Evolutionary conservation across 2,113 vertebrate species (phyloP).

Genomic region (Cynopterus brachyotis): DNA sequence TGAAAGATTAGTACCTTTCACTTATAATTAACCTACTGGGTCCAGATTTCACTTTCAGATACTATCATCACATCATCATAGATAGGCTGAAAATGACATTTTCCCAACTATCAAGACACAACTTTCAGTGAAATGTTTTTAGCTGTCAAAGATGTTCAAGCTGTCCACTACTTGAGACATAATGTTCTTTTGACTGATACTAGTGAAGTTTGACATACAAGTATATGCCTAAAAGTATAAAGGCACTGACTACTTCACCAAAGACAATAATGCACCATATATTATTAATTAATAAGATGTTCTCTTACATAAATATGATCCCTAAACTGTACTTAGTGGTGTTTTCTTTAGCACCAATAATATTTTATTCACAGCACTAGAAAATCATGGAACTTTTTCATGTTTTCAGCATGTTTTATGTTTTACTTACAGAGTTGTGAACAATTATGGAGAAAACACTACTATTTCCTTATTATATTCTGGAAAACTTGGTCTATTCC

Average conservation of each 20-base stretch:
- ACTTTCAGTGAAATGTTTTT: background rate
- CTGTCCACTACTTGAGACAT: background rate
- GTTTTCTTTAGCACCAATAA: background rate
- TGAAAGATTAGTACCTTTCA: background rate
- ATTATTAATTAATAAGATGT: background rate
- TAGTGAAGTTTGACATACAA: background rate
- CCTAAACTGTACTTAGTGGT: background rate
- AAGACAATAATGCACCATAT: background rate
- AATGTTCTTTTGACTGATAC: background rate
- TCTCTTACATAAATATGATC: background rate
- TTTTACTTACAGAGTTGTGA: background rate
- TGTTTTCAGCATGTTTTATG: background rate
- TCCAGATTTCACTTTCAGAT: background rate
- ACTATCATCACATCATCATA: background rate
- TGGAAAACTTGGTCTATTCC: background rate
- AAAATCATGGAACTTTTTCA: background rate
- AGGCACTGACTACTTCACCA: background rate
- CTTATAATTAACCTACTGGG: slow-evolving; percentile 30
- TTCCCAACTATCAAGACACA: background rate
- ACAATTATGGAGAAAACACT: background rate
- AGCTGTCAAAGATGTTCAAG: background rate
- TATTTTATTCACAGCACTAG: background rate
- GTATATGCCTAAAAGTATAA: background rate
- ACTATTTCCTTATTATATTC: background rate
- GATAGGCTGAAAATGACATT: background rate